These are phyloP conservation scores for Chloropsis hardwickii DNA, from an alignment of 2,113 vertebrate species.

Conservation along the genomic window DNA sequence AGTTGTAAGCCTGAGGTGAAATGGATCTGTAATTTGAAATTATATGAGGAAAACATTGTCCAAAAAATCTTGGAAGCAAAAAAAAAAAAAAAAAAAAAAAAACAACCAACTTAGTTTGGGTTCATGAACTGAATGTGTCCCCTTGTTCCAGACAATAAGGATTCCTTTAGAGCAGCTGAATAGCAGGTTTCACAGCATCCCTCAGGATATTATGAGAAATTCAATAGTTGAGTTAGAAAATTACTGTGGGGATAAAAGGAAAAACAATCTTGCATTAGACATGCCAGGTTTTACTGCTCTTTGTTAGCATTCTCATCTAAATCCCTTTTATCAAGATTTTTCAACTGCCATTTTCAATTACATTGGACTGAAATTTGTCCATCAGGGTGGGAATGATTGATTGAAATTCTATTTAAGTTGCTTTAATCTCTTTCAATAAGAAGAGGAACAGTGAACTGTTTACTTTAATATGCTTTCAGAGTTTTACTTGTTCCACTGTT, in stretches of 20 bases:
- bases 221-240: neutral
- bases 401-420: slow-evolving; percentile 4
- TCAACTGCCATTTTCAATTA: neutral
- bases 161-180: neutral
- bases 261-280: neutral
- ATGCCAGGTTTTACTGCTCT: neutral
- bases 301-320: neutral
- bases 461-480: neutral
- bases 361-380: neutral
- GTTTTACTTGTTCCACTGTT: neutral
- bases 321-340: neutral
- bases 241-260: neutral
- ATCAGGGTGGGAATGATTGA: neutral
- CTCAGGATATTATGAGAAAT: neutral
- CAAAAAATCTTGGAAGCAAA: neutral
- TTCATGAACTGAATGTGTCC: neutral
- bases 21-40: neutral
- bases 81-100: neutral
- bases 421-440: neutral
- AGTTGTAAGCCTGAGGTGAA: neutral
- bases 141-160: neutral
- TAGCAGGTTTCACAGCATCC: neutral
- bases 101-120: neutral
- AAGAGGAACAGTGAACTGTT: neutral
- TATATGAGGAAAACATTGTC: neutral